Evolutionary conservation across 2,113 vertebrate genomes (phyloP), one percentile per base, ranked within the genome.

Genomic region (Misgurnus mizolepis): DNA sequence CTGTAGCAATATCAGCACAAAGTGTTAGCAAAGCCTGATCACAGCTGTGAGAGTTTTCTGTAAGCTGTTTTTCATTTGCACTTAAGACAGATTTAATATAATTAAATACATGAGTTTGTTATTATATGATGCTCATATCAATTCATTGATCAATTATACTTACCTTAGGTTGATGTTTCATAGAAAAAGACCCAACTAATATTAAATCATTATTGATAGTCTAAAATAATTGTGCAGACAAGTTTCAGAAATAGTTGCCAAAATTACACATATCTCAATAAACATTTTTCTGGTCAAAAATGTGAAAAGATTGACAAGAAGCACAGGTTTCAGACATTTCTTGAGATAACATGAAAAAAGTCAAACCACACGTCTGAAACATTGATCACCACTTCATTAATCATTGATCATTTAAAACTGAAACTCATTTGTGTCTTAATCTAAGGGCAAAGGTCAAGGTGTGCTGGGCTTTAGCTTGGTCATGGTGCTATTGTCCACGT

Each of bases 371-470:
- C 27, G 3, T 34, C 1, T 34, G 27, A 34, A 34, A 80, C 41
- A 58, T 15, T 50, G 70, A 47, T 67, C 68, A 56, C n/a, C 34
- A 1, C 15, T 78, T 78, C 82, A 91, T 91, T 89, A 92, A 93
- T 93, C 82, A 93, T 93, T 93, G 60, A 90, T 89, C 67, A 69
- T 27, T 18, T 39, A 66, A 34, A 62, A 80, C 71, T 75, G 84
- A 79, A 87, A 88, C 85, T 85, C 84, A 82, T 65, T 65, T 61
- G 64, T 83, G 84, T 86, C 81, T 88, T 87, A 76, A 86, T 81
- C 87, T 61, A 41, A 88, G 87, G 80, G 82, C 87, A 92, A 91
- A 90, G 87, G 88, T 91, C 87, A 89, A 87, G 76, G 90, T 85
- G 81, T 78, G 73, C 55, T 71, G 78, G 39, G n/a, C 47, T 65